phyloP scores from a whole-genome alignment of 1,140 invertebrate species.

The Platorchestia sp. region DNA sequence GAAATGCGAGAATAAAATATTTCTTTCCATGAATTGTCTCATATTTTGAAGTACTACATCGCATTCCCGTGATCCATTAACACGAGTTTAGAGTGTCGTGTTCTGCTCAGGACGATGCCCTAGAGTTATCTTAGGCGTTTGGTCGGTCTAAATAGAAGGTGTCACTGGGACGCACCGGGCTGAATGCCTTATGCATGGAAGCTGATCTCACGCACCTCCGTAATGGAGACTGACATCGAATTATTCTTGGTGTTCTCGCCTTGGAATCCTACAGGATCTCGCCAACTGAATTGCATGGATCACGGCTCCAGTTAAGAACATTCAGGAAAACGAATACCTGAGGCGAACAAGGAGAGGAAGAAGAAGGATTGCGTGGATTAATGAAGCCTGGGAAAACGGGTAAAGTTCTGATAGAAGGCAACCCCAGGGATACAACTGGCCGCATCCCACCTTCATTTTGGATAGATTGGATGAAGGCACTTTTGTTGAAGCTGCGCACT shows the following conservation, averaged over 20 bases:
- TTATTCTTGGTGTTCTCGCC: neutral
- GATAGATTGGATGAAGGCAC: constrained; percentile 25
- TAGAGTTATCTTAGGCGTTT: neutral
- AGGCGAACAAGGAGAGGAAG: neutral
- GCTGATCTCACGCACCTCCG: neutral
- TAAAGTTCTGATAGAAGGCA: constrained; percentile 46
- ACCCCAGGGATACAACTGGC: constrained; percentile 16
- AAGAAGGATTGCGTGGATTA: constrained; percentile 41
- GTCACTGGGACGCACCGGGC: neutral
- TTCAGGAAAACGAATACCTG: neutral
- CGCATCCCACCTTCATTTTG: neutral
- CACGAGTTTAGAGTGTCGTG: too few species aligned
- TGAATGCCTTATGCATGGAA: neutral
- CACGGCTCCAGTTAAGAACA: neutral
- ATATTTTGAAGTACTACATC: too few species aligned
- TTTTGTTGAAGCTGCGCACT: neutral
- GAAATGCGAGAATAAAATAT: too few species aligned
- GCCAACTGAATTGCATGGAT: constrained; percentile 16
- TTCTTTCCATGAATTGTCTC: too few species aligned
- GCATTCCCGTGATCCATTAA: too few species aligned
- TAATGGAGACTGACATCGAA: constrained; percentile 2
- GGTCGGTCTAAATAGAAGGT: neutral
- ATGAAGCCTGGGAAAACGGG: neutral
- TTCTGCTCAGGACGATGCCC: neutral
- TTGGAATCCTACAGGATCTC: neutral